Conservation (phyloP, 2,113 vertebrate genomes). For the Leuciscus idus region DNA sequence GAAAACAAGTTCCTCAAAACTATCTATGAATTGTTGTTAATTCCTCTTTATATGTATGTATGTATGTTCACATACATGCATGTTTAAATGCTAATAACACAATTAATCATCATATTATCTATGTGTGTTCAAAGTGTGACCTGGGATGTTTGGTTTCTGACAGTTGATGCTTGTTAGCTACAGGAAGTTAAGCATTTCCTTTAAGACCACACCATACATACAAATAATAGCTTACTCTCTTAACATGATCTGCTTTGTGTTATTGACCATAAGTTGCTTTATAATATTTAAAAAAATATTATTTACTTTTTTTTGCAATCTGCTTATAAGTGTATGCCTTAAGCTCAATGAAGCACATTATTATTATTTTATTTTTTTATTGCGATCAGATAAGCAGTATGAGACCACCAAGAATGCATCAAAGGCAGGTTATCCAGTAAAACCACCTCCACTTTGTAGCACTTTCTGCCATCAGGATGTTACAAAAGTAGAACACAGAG, state of each 20-base stretch:
- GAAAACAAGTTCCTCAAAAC: too few species aligned
- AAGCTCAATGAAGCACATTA: neutral
- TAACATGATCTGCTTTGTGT: neutral
- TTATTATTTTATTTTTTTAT: too few species aligned
- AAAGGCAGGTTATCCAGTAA: neutral
- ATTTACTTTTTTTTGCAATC: neutral
- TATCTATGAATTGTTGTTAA: too few species aligned
- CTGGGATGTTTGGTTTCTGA: neutral
- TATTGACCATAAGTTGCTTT: neutral
- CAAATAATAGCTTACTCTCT: neutral
- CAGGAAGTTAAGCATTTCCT: conserved; percentile 35
- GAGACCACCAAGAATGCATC: neutral
- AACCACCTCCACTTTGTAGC: neutral
- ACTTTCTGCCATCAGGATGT: neutral
- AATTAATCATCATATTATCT: neutral
- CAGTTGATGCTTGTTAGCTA: neutral
- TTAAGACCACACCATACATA: neutral
- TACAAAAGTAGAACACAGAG: neutral
- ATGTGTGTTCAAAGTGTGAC: neutral
- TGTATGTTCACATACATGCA: too few species aligned
- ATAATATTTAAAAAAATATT: neutral
- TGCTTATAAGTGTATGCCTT: neutral
- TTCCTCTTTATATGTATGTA: too few species aligned
- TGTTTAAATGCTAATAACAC: too few species aligned
- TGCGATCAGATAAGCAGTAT: neutral